Percentiles rank a stretch among this genome's conserved stretches.
phyloP scores from a whole-genome alignment of 2,888 invertebrate genomes.

The Drosophila mimica region DNA sequence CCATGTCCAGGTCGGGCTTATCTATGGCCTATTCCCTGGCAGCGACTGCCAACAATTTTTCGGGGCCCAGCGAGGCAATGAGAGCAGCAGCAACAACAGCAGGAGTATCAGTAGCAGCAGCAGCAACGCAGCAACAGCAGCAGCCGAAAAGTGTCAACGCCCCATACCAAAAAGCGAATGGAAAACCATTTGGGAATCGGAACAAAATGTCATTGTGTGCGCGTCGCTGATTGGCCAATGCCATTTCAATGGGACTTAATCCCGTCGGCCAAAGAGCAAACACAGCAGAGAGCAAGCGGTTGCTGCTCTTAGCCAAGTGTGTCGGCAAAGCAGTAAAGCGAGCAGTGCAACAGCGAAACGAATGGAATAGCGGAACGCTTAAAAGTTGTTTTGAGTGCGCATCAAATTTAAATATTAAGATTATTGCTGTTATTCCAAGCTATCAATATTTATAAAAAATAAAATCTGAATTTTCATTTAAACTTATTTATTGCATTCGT shows the following conservation, averaged over 20 bases:
- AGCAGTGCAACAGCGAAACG: slow-evolving; percentile 40
- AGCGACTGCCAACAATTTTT: slow-evolving; percentile 37
- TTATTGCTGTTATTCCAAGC: neutral
- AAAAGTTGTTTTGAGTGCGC: neutral
- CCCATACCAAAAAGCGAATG: slow-evolving; percentile 46
- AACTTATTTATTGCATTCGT: neutral
- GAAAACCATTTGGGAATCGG: slow-evolving; percentile 64
- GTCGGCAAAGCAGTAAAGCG: slow-evolving; percentile 51
- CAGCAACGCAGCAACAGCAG: neutral
- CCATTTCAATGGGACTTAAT: slow-evolving; percentile 45
- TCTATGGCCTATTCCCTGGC: slow-evolving; percentile 57
- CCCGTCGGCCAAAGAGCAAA: slow-evolving; percentile 46
- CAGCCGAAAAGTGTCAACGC: slow-evolving; percentile 65
- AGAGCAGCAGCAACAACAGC: neutral
- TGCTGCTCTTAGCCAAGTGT: slow-evolving; percentile 34
- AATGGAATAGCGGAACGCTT: slow-evolving; percentile 30
- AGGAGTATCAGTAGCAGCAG: neutral
- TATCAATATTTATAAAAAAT: neutral
- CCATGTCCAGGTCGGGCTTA: slow-evolving; percentile 56
- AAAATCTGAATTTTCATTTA: neutral
- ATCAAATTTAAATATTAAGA: slow-evolving; percentile 13
- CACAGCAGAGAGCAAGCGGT: slow-evolving; percentile 21
- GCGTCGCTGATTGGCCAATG: slow-evolving; percentile 69
- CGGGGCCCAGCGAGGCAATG: slow-evolving; percentile 9
- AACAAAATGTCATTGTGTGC: slow-evolving; percentile 71